These are phyloP conservation scores for Drosophila triauraria DNA, from an alignment of 1,140 invertebrate species.

Conservation along the genomic window DNA sequence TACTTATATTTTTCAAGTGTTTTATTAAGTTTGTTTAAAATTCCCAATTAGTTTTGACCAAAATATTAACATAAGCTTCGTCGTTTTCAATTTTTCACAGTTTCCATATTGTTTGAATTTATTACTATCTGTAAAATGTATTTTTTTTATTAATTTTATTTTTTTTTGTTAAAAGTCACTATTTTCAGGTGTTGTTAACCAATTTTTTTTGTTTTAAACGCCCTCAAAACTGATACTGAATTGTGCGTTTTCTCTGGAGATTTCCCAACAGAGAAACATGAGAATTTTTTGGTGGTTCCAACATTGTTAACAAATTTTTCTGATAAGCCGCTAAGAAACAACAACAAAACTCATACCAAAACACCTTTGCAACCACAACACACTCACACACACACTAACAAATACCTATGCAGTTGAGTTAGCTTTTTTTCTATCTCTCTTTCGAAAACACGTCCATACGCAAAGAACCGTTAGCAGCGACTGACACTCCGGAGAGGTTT, in stretches of 20 bases:
- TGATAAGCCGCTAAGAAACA: slow-evolving; percentile 68
- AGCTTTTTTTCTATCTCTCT: slow-evolving; percentile 13
- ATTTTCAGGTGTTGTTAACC: slow-evolving; percentile 3
- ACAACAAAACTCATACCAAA: slow-evolving; percentile 40
- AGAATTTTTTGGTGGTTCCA: slow-evolving; percentile 25
- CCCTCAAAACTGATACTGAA: slow-evolving; percentile 4
- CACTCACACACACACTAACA: slow-evolving; percentile 7
- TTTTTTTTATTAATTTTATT: too few relatives aligned
- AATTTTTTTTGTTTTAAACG: slow-evolving; percentile 2
- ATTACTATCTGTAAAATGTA: background rate
- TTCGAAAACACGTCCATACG: slow-evolving; percentile 78
- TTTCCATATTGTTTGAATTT: background rate
- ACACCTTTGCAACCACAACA: slow-evolving; percentile 15
- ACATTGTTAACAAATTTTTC: slow-evolving; percentile 62
- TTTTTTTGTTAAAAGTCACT: background rate
- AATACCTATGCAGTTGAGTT: slow-evolving; percentile 53
- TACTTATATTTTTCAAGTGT: too few relatives aligned
- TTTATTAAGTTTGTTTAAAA: background rate
- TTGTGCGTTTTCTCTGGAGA: slow-evolving; percentile 27
- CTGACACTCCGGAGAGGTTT: slow-evolving; percentile 50
- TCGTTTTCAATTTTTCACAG: background rate
- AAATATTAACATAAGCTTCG: background rate
- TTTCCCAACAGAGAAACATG: slow-evolving; percentile 45
- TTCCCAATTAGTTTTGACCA: background rate
- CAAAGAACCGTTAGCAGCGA: slow-evolving; percentile 84